Base-by-base conservation (phyloP, 2,888 invertebrate species). In the Timema cristinae region DNA sequence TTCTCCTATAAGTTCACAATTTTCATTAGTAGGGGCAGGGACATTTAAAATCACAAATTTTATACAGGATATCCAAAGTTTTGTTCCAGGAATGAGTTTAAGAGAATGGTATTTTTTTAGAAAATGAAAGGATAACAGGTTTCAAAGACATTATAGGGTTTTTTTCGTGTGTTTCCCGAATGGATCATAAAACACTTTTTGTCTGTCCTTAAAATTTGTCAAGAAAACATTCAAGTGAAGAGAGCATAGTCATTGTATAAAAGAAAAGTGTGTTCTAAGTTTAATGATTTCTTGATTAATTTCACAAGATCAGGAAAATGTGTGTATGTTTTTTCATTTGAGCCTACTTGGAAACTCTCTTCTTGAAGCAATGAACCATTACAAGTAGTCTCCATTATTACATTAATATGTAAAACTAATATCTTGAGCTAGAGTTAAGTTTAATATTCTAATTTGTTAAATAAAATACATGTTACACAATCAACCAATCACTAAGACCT, bases 11-110 rank as follows among this genome's bases (percentile, higher is more conserved):
- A n/a, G n/a, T n/a, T n/a, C n/a, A n/a, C n/a, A n/a, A n/a, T n/a
- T n/a, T n/a, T n/a, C n/a, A n/a, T n/a, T n/a, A n/a, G n/a, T n/a
- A n/a, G n/a, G n/a, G n/a, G n/a, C n/a, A n/a, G n/a, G n/a, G n/a
- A n/a, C n/a, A n/a, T 32, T 48, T 63, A 63, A 63, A 47, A 47
- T 47, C 47, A 32, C 48, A 2, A 11, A 63, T 32, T 32, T 63
- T 63, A 63, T 32, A 63, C 47, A n/a, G n/a, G n/a, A n/a, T n/a
- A n/a, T n/a, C n/a, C n/a, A 63, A 63, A 47, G 63, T 47, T 63
- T 63, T 16, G 47, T 63, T 10, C 10, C 59, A 13, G 59, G 59
- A 16, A 59, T 16, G 32, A 59, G 59, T 59, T 59, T 59, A n/a
- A 59, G 16, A 10, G 32, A 47, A 9, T 16, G 32, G 48, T 47